Evolutionary conservation across 2,113 vertebrate genomes (phyloP).

Genomic region (Misgurnus anguillicaudatus): DNA sequence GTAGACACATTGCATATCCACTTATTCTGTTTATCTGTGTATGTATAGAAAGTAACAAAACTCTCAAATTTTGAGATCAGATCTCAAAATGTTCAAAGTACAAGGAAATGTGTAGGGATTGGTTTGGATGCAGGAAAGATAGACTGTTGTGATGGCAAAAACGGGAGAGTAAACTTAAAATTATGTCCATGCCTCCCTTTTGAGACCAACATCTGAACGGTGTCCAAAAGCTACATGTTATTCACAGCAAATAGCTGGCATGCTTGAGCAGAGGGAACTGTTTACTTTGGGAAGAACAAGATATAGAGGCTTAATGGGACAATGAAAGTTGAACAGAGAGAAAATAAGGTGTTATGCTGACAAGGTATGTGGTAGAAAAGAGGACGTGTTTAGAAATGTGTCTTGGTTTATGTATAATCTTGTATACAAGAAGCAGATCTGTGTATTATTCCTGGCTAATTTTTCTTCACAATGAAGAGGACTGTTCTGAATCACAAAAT

Average conservation of each 20-base stretch:
- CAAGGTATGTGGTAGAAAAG: constrained; percentile 31
- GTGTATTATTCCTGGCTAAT: not conserved
- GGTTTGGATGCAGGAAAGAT: constrained; percentile 34
- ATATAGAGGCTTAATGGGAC: constrained; percentile 48
- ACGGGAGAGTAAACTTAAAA: constrained; percentile 59
- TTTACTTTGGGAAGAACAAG: constrained; percentile 67
- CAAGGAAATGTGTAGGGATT: not conserved
- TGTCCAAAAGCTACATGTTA: constrained; percentile 67
- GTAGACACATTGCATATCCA: not conserved
- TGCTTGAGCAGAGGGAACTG: constrained; percentile 65
- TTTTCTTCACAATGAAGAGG: constrained; percentile 8
- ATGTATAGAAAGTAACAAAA: not conserved
- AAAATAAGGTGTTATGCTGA: constrained; percentile 45
- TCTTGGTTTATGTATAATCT: not conserved
- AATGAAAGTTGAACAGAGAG: constrained; percentile 42
- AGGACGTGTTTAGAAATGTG: not conserved
- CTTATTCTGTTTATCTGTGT: not conserved
- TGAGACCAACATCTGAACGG: constrained; percentile 62
- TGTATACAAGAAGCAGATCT: not conserved
- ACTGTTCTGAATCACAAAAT: constrained; percentile 31
- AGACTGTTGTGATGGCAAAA: constrained; percentile 56
- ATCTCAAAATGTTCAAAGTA: not conserved
- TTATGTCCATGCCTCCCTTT: constrained; percentile 70
- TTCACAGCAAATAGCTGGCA: constrained; percentile 70
- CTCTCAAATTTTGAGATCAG: not conserved